These are phyloP conservation scores for Drosophila nebulosa DNA, from an alignment of 1,140 invertebrate genomes.

Conservation along the genomic window DNA sequence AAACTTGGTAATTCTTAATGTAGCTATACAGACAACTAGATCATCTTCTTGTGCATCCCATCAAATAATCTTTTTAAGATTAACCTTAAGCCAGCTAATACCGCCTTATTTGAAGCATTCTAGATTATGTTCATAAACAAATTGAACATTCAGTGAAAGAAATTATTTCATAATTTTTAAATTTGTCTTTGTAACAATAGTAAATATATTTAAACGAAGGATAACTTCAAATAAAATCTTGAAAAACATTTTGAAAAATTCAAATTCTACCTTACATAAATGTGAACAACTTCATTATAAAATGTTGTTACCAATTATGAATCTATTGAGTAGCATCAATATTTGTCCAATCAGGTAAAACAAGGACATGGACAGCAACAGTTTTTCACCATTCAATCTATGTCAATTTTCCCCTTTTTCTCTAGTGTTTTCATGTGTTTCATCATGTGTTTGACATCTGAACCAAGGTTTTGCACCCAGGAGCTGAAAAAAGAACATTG, in stretches of 20 bases:
- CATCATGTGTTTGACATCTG: slow-evolving; percentile 30
- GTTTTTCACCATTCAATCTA: not conserved
- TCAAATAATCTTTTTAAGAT: no score
- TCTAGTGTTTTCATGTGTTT: not conserved
- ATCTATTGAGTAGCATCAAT: slow-evolving; percentile 24
- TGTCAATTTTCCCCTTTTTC: not conserved
- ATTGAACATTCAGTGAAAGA: no score
- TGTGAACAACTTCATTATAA: not conserved
- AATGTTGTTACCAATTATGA: not conserved
- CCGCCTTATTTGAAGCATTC: no score
- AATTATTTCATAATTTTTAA: no score
- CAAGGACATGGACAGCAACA: not conserved
- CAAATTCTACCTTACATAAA: not conserved
- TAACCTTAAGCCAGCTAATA: no score
- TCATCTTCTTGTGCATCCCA: no score
- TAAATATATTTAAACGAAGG: no score
- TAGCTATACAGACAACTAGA: no score
- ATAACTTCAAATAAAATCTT: no score
- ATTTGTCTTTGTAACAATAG: no score
- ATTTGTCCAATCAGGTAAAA: slow-evolving; percentile 24
- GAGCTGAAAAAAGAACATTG: not conserved
- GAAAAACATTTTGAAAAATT: not conserved
- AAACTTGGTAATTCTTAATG: no score
- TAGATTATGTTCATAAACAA: no score
- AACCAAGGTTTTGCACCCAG: not conserved